Conservation (phyloP, 1,140 invertebrate genomes). For the Chymomyza costata region DNA sequence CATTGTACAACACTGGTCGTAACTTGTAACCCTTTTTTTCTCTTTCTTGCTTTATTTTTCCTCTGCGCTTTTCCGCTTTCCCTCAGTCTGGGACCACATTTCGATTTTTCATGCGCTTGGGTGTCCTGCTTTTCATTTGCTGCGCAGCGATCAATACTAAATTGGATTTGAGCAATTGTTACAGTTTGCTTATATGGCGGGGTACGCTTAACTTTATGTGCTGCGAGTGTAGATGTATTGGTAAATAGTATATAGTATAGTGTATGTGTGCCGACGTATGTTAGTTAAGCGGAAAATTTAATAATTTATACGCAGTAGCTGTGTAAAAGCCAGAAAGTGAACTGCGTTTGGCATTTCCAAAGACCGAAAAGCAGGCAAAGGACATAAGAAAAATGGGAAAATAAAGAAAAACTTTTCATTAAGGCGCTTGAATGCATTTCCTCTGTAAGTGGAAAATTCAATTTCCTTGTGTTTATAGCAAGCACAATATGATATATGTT, state of each 20-base stretch:
- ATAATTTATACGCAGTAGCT: slow-evolving; percentile 44
- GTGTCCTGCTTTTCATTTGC: slow-evolving; percentile 33
- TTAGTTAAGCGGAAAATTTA: slow-evolving; percentile 48
- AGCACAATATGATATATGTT: no score
- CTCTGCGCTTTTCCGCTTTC: no score
- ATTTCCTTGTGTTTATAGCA: no score
- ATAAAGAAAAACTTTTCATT: no score
- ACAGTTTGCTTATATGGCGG: no score
- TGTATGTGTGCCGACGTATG: slow-evolving; percentile 9
- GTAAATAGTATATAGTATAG: no score
- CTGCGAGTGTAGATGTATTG: no score
- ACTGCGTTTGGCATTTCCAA: slow-evolving; percentile 15
- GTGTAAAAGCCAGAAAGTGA: slow-evolving; percentile 9
- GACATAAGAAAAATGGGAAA: no score
- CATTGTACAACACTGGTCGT: slow-evolving; percentile 12
- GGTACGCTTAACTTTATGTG: no score
- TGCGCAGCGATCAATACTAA: slow-evolving; percentile 56
- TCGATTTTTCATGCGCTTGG: slow-evolving; percentile 1
- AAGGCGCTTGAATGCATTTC: slow-evolving; percentile 11
- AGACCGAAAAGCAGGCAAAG: slow-evolving; percentile 1
- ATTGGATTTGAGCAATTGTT: slow-evolving; percentile 59
- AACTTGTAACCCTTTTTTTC: slow-evolving; percentile 49
- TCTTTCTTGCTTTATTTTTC: no score
- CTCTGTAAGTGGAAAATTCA: slow-evolving; percentile 22
- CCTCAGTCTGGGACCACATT: slow-evolving; percentile 1